Conservation (phyloP, 2,888 invertebrate genomes). For the Imbricaverruca yamaguchii region DNA sequence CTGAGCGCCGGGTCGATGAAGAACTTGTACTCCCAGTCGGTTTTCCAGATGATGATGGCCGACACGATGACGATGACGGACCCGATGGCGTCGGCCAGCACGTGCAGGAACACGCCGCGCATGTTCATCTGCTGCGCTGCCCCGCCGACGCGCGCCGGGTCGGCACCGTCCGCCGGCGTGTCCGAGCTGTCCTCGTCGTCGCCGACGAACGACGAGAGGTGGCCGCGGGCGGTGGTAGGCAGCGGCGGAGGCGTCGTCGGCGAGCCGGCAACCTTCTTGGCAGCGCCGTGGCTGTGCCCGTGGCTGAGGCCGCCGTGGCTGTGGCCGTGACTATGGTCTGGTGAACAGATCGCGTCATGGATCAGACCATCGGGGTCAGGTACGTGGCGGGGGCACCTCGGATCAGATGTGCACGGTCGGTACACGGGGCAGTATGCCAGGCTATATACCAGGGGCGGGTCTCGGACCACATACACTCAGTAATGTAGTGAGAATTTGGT, state of each 20-base stretch:
- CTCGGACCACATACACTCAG: too few relatives aligned
- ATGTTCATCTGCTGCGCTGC: slow-evolving; percentile 83
- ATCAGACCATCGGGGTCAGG: too few relatives aligned
- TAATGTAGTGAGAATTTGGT: too few relatives aligned
- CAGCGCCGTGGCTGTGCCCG: slow-evolving; percentile 15
- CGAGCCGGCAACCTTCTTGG: neutral
- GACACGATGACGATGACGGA: slow-evolving; percentile 85
- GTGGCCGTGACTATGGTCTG: slow-evolving; percentile 57
- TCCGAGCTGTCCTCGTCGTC: neutral
- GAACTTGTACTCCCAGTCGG: slow-evolving; percentile 53
- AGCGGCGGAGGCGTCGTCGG: neutral
- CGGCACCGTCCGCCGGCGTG: neutral
- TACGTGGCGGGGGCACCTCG: too few relatives aligned
- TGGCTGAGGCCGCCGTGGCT: slow-evolving; percentile 26
- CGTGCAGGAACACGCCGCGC: slow-evolving; percentile 98
- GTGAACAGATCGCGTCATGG: slow-evolving; percentile 33
- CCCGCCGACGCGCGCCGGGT: neutral
- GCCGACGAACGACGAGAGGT: slow-evolving; percentile 7
- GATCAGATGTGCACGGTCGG: too few relatives aligned
- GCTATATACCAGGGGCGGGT: too few relatives aligned
- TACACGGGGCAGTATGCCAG: too few relatives aligned
- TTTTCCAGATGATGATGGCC: slow-evolving; percentile 60
- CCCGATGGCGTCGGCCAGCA: slow-evolving; percentile 93
- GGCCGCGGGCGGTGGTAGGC: neutral
- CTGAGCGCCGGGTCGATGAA: slow-evolving; percentile 95